These are phyloP conservation scores for Aspidiotus destructor DNA, from an alignment of 2,888 invertebrate genomes.

Conservation along the genomic window DNA sequence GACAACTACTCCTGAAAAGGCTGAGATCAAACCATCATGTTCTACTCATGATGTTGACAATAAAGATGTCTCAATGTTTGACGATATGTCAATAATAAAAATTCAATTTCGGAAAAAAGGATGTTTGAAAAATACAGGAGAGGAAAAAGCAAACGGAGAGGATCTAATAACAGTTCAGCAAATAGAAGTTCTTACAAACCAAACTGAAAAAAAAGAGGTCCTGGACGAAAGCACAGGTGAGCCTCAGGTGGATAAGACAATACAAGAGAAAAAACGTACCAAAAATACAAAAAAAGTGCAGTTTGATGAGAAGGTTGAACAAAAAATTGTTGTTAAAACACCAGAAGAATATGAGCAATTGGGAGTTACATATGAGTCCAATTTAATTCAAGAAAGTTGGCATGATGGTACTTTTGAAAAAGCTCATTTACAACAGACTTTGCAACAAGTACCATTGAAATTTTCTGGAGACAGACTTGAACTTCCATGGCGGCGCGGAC, in stretches of 20 bases:
- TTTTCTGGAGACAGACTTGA: conserved; percentile 36
- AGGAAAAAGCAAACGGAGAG: neutral
- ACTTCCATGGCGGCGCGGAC: conserved; percentile 38
- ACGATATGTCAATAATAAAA: neutral
- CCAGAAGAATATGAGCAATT: neutral
- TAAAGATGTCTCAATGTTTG: neutral
- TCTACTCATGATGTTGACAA: no score
- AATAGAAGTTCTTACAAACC: no score
- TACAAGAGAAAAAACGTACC: no score
- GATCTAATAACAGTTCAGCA: no score
- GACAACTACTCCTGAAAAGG: no score
- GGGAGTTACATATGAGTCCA: neutral
- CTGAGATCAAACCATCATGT: no score
- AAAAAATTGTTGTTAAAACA: conserved; percentile 26
- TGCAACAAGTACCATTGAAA: conserved; percentile 22
- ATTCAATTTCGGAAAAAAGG: conserved; percentile 9
- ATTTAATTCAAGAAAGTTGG: neutral
- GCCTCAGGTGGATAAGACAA: no score
- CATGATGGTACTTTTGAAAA: conserved; percentile 15
- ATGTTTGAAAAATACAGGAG: no score
- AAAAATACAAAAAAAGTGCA: conserved; percentile 32
- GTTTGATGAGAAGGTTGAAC: conserved; percentile 33
- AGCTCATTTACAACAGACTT: neutral
- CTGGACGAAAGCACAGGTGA: no score
- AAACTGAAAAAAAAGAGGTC: no score